phyloP scores from a whole-genome alignment of 2,797 vertebrate species.

The Melopsittacus undulatus region DNA sequence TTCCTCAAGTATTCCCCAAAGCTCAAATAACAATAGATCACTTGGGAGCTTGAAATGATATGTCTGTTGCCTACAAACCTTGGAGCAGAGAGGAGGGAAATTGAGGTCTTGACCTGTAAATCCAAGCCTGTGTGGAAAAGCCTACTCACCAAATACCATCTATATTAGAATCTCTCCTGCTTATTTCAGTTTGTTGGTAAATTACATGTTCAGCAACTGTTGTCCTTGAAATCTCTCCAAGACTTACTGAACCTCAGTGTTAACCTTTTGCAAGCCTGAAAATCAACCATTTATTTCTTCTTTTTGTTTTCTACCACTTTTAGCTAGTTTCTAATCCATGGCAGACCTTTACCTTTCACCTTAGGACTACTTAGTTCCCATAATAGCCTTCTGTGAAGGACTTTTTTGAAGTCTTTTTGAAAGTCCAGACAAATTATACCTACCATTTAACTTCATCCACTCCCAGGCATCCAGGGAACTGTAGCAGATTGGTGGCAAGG shows the following conservation, averaged over 20 bases:
- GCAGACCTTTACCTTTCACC: constrained; percentile 5
- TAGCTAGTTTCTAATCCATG: constrained; percentile 15
- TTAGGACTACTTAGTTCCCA: background rate
- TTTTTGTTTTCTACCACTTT: constrained; percentile 33
- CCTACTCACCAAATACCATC: constrained; percentile 56
- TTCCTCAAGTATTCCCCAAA: constrained; percentile 50
- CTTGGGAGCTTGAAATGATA: constrained; percentile 45
- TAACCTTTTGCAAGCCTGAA: constrained; percentile 50
- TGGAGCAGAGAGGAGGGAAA: constrained; percentile 59
- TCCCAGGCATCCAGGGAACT: background rate
- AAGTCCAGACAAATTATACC: background rate
- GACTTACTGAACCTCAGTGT: background rate
- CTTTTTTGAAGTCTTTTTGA: background rate
- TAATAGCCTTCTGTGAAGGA: background rate
- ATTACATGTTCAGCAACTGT: constrained; percentile 45
- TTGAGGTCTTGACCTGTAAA: constrained; percentile 64
- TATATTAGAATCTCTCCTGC: constrained; percentile 63
- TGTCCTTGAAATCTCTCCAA: constrained; percentile 55
- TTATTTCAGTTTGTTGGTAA: constrained; percentile 60
- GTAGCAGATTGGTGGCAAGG: accelerated
- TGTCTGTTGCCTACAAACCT: constrained; percentile 44
- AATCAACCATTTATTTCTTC: constrained; percentile 23
- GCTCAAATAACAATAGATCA: constrained; percentile 30
- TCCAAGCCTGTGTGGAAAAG: constrained; percentile 42
- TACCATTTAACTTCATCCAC: background rate